Percentiles rank a stretch among this genome's conserved stretches.
phyloP scores from a whole-genome alignment of 2,113 vertebrate genomes.

The Galeopterus variegatus region DNA sequence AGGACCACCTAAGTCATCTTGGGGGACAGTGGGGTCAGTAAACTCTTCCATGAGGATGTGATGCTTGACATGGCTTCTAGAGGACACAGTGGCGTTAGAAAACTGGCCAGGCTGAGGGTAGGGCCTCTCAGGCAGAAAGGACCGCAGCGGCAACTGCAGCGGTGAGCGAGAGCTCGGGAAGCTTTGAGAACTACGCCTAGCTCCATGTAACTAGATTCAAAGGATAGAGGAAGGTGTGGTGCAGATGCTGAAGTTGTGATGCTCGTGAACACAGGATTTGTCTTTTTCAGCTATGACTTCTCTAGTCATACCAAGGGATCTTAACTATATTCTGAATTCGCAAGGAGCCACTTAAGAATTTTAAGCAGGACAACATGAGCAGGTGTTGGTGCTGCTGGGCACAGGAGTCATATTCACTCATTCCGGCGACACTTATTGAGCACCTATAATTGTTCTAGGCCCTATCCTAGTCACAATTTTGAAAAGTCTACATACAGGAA shows the following conservation, averaged over 20 bases:
- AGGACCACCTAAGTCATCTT: background rate
- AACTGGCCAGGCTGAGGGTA: background rate
- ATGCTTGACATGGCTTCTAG: background rate
- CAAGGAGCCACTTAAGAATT: background rate
- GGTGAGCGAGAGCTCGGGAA: background rate
- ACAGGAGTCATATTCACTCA: background rate
- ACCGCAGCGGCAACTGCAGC: background rate
- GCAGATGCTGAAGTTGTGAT: background rate
- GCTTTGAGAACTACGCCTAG: background rate
- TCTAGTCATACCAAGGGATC: background rate
- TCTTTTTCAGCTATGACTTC: background rate
- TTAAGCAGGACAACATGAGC: background rate
- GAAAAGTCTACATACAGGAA: slow-evolving; percentile 2
- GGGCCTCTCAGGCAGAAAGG: background rate
- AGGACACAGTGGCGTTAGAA: background rate
- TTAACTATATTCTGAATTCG: background rate
- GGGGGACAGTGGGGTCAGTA: background rate
- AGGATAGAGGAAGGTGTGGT: background rate
- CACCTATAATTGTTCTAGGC: background rate
- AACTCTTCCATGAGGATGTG: background rate
- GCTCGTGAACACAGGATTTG: background rate
- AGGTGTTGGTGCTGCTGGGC: background rate
- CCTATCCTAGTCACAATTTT: background rate
- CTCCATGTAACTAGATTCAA: background rate
- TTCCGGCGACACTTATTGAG: background rate